These are phyloP conservation scores for Mormoops blainvillei DNA, from an alignment of 2,113 vertebrate genomes.

Conservation along the genomic window DNA sequence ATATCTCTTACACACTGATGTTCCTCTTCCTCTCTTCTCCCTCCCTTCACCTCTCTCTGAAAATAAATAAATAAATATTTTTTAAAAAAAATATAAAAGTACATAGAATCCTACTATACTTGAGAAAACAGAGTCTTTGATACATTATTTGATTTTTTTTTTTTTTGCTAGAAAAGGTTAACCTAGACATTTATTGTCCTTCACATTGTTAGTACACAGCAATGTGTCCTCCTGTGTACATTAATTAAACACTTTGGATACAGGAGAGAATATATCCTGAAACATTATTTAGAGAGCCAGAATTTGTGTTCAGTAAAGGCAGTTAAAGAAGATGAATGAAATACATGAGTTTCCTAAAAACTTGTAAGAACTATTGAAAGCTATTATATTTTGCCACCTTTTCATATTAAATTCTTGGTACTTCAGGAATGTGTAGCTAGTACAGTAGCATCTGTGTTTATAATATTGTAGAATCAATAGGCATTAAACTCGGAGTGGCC, in stretches of 20 bases:
- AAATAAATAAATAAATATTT: no score
- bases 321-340: not conserved
- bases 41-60: no score
- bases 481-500: not conserved
- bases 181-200: not conserved
- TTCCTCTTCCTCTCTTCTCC: no score
- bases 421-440: not conserved
- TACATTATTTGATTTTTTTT: not conserved
- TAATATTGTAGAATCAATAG: not conserved
- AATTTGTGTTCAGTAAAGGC: not conserved
- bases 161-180: not conserved
- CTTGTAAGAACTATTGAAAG: not conserved
- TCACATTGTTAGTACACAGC: not conserved
- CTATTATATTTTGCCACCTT: not conserved
- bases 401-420: not conserved
- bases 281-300: not conserved
- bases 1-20: no score
- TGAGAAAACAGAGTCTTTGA: not conserved
- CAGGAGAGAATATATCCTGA: not conserved
- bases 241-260: not conserved
- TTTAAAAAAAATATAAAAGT: not conserved
- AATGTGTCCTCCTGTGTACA: not conserved
- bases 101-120: not conserved
- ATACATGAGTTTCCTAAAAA: not conserved
- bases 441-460: not conserved